phyloP scores from a whole-genome alignment of 2,113 vertebrate genomes.

The Daboia siamensis region DNA sequence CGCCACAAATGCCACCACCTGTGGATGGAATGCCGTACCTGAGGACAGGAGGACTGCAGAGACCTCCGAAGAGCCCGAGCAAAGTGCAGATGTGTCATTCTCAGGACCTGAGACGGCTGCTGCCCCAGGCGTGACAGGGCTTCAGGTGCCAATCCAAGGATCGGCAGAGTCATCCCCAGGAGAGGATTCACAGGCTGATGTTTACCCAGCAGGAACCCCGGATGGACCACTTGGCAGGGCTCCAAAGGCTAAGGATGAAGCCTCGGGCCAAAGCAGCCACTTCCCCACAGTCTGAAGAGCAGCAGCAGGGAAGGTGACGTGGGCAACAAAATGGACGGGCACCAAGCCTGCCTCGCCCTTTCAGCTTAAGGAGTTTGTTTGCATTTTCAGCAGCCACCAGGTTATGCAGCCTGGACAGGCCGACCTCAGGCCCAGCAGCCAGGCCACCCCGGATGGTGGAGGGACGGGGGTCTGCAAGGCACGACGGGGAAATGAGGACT shows the following conservation, averaged over 20 bases:
- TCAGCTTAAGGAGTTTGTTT: fast-evolving
- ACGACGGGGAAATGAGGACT: fast-evolving
- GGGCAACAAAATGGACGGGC: no score
- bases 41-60: background rate
- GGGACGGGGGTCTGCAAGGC: background rate
- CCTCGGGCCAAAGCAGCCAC: background rate
- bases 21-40: background rate
- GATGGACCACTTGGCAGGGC: background rate
- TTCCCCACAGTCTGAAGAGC: no score
- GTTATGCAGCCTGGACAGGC: background rate
- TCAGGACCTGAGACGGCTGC: background rate
- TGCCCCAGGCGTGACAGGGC: background rate
- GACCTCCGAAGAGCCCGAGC: background rate
- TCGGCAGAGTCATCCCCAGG: no score
- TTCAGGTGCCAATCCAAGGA: no score
- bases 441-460: background rate
- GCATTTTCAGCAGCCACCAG: background rate
- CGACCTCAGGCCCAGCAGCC: background rate
- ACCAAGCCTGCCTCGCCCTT: no score
- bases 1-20: constrained; percentile 86
- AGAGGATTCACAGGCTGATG: background rate
- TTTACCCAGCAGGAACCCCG: background rate
- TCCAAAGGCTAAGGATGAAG: background rate
- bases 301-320: no score
- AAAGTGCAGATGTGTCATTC: background rate